Conservation (phyloP, 2,113 vertebrate genomes). For the Himantopus leucocephalus region DNA sequence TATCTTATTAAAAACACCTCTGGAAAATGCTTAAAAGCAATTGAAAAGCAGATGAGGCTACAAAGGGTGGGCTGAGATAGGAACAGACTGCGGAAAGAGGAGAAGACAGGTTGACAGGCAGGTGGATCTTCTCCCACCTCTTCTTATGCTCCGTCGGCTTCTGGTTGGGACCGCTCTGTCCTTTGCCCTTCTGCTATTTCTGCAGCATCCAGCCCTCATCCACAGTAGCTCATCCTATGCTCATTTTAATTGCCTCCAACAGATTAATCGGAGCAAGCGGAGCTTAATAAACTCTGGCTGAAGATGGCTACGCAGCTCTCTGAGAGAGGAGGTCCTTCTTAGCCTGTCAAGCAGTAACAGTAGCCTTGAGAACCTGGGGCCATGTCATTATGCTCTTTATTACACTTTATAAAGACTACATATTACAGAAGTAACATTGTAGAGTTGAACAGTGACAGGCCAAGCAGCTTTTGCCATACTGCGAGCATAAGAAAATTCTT, state of each 20-base stretch:
- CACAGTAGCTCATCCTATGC: background rate
- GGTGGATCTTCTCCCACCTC: background rate
- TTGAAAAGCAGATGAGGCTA: background rate
- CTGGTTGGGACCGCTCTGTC: background rate
- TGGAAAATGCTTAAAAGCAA: background rate
- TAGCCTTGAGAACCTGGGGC: background rate
- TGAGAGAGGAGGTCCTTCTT: background rate
- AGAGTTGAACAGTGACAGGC: background rate
- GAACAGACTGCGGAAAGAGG: background rate
- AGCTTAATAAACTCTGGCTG: background rate
- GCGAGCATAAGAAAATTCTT: background rate
- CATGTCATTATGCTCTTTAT: slow-evolving; percentile 2
- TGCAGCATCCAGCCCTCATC: background rate
- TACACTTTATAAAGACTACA: background rate
- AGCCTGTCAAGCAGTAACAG: background rate
- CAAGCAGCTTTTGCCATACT: background rate
- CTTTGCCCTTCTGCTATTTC: background rate
- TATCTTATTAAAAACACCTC: background rate
- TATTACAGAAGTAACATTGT: background rate
- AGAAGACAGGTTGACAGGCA: background rate
- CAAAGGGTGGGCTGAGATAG: background rate
- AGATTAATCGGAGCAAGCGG: background rate
- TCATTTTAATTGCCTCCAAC: background rate
- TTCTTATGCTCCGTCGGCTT: background rate
- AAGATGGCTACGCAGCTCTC: background rate